These are phyloP conservation scores for Caerostris darwini DNA, from an alignment of 1,140 invertebrate species.

Conservation along the genomic window DNA sequence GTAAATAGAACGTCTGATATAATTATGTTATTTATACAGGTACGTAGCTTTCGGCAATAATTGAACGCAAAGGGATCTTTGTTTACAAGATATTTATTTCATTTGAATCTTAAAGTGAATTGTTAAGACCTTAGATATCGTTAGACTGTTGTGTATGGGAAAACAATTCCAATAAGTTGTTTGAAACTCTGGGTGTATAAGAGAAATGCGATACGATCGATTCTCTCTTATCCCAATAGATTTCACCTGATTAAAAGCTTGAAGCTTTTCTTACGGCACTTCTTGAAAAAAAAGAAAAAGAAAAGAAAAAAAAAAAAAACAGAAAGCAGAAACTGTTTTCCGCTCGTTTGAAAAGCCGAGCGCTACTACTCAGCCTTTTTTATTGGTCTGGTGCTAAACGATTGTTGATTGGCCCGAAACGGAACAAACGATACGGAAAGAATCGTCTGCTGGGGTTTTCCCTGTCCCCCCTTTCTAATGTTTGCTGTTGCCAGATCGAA, in stretches of 20 bases:
- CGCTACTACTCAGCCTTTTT: slow-evolving; percentile 4
- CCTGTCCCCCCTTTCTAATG: not conserved
- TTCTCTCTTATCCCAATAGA: not conserved
- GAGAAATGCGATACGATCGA: not conserved
- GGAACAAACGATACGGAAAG: slow-evolving; percentile 55
- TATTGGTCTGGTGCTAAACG: slow-evolving; percentile 40
- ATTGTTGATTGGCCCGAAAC: slow-evolving; percentile 26
- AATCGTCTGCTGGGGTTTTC: slow-evolving; percentile 39
- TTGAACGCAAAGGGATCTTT: too few relatives aligned
- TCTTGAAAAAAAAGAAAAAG: not conserved
- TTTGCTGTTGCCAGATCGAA: not conserved
- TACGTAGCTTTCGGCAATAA: too few relatives aligned
- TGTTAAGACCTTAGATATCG: too few relatives aligned
- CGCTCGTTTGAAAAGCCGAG: slow-evolving; percentile 44
- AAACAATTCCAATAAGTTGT: not conserved
- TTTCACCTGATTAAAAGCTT: slow-evolving; percentile 4
- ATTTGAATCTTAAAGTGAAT: too few relatives aligned
- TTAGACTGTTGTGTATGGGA: too few relatives aligned
- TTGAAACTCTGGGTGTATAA: not conserved
- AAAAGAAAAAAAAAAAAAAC: not conserved
- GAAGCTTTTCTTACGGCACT: not conserved
- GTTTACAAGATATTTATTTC: too few relatives aligned
- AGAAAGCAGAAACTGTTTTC: slow-evolving; percentile 2
- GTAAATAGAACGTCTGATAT: too few relatives aligned
- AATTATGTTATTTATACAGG: too few relatives aligned